Percentiles rank a stretch among this genome's conserved stretches.
Evolutionary conservation across 2,888 invertebrate species (phyloP).

Genomic region (Luperina nickerlii): DNA sequence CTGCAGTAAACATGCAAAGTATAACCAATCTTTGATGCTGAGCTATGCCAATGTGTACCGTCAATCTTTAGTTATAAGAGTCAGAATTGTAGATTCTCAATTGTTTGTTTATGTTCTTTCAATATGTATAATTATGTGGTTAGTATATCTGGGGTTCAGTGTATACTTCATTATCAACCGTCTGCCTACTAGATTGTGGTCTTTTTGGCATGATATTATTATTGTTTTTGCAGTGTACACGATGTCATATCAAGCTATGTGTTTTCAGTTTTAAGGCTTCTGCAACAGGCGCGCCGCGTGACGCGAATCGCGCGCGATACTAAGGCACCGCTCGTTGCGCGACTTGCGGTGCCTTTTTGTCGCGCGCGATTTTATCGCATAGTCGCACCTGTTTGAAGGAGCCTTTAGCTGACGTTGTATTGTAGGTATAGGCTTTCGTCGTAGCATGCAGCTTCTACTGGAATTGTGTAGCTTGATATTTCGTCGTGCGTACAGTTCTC

Average conservation of each 20-base stretch:
- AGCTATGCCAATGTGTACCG: constrained; percentile 10
- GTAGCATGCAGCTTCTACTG: too few species aligned
- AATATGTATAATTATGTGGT: background rate
- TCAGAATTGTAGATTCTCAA: background rate
- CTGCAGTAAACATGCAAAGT: background rate
- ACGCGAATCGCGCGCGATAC: too few species aligned
- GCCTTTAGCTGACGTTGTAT: too few species aligned
- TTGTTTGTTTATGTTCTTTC: constrained; percentile 12
- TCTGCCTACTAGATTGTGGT: background rate
- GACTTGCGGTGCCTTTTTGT: too few species aligned
- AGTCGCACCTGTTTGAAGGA: too few species aligned
- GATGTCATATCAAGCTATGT: background rate
- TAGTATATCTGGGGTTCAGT: background rate
- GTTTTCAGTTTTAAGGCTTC: background rate
- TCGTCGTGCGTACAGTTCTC: background rate
- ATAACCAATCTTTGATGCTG: constrained; percentile 1
- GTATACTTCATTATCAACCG: background rate
- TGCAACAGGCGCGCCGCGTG: too few species aligned
- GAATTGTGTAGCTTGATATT: too few species aligned
- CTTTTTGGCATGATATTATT: background rate
- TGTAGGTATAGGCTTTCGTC: too few species aligned
- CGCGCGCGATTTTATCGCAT: too few species aligned
- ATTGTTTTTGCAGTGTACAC: background rate
- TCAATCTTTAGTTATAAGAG: background rate
- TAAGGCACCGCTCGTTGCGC: too few species aligned